Percentiles rank a stretch among this genome's conserved stretches.
Conservation (phyloP, 2,888 invertebrate species). For the Chrysolina americana region DNA sequence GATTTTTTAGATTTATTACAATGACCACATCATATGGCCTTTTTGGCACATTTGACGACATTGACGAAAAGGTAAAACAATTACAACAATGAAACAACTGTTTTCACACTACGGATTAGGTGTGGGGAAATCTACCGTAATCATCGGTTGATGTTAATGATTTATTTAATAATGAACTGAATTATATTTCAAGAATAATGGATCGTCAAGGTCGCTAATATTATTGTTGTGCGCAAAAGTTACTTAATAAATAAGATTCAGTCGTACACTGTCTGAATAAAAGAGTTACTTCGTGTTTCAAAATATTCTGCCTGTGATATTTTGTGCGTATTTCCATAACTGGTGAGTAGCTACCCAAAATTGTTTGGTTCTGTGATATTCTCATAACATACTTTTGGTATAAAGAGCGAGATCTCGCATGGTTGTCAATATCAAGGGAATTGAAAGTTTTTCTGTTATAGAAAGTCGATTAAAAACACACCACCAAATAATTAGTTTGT, state of each 20-base stretch:
- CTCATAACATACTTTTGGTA: too few species aligned
- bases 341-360: neutral
- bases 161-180: neutral
- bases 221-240: conserved; percentile 14
- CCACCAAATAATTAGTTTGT: too few species aligned
- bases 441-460: too few species aligned
- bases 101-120: neutral
- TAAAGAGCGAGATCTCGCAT: too few species aligned
- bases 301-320: neutral
- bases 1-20: too few species aligned
- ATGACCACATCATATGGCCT: too few species aligned
- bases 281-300: neutral
- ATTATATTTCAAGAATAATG: conserved; percentile 11
- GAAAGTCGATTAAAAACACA: too few species aligned
- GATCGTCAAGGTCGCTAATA: conserved; percentile 12
- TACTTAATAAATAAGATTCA: neutral
- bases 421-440: too few species aligned
- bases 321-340: neutral
- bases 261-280: neutral
- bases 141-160: conserved; percentile 7
- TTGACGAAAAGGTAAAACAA: too few species aligned
- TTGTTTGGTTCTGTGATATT: too few species aligned
- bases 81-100: neutral
- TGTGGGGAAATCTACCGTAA: neutral
- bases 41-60: too few species aligned